These are phyloP conservation scores for Linurgus olivaceus DNA, from an alignment of 2,797 vertebrate genomes.

Conservation along the genomic window DNA sequence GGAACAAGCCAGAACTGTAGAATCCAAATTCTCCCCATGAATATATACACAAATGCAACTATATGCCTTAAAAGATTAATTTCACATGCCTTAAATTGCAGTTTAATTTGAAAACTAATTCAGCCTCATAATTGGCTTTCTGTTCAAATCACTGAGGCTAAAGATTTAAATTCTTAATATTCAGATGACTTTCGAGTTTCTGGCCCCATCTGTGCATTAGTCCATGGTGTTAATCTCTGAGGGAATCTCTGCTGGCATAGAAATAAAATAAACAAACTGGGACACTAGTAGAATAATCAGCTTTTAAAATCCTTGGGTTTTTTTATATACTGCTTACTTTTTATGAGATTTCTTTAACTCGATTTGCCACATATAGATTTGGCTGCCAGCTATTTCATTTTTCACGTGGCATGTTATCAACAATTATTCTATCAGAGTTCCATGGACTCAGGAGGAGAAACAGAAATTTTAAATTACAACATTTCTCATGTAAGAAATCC, in stretches of 20 bases:
- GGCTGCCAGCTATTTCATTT: constrained; percentile 68
- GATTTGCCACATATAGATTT: constrained; percentile 62
- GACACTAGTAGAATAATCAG: constrained; percentile 63
- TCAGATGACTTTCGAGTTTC: constrained; percentile 85
- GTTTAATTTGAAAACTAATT: constrained; percentile 98
- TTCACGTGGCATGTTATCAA: constrained; percentile 52
- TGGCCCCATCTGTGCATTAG: constrained; percentile 75
- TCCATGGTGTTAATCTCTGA: constrained; percentile 70
- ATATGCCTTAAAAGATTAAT: constrained; percentile 91
- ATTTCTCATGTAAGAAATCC: constrained; percentile 20
- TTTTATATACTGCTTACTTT: constrained; percentile 53
- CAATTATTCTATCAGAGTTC: not conserved
- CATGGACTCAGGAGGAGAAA: constrained; percentile 7
- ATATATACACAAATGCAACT: constrained; percentile 72
- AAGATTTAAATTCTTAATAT: constrained; percentile 94
- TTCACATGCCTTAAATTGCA: constrained; percentile 90
- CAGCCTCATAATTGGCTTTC: constrained; percentile 97
- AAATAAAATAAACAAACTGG: constrained; percentile 75
- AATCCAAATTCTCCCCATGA: constrained; percentile 69
- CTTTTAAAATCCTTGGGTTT: constrained; percentile 29
- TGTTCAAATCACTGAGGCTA: constrained; percentile 92
- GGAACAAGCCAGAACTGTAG: not conserved
- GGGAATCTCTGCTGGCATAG: constrained; percentile 69
- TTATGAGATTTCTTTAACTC: constrained; percentile 61
- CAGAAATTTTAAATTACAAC: constrained; percentile 20